Base-by-base conservation (phyloP, 2,888 invertebrate species). In the Hecatera dysodea region DNA sequence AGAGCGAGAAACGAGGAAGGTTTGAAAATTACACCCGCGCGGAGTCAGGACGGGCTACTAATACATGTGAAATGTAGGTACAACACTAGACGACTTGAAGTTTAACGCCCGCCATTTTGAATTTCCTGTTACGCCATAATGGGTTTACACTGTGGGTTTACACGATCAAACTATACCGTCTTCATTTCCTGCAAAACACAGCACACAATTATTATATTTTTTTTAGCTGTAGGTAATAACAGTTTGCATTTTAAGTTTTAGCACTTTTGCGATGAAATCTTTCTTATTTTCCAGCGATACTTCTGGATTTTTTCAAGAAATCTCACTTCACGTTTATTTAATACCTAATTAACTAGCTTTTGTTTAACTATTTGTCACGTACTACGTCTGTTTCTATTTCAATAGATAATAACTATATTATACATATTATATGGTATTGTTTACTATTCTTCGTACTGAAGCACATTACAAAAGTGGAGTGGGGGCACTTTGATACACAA, bases 261-360 rank as follows among this genome's bases (percentile, higher is more conserved):
- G 22, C 12, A 12, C 4, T 11, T 48, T 27, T 19, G 7, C 42
- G 12, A 36, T 22, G 17, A 19, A 33, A 12, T 36, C 11, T 24
- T 57, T 36, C 22, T 22, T 44, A 46, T 60, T 8, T 44, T 11
- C 19, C 22, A 22, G 24, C 8, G 17, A 27, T 36, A 29, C 17
- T 11, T 29, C 12, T 19, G 44, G 3, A 24, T 42, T n/a, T 9
- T 24, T 33, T 29, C 29, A 3, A 24, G n/a, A 19, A 29, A 6
- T 9, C 17, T 33, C 24, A 24, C 42, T 42, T 59, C 17, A 33
- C 39, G 29, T 36, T 29, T 0, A 69, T 48, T 46, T 24, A 15
- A 53, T 29, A 29, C n/a, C 11, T 63, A n/a, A 39, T 24, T 42
- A 74, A 46, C 15, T 63, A 17, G 5, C 17, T 65, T 65, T 75